phyloP scores from a whole-genome alignment of 2,113 vertebrate genomes.

The Mus spicilegus region DNA sequence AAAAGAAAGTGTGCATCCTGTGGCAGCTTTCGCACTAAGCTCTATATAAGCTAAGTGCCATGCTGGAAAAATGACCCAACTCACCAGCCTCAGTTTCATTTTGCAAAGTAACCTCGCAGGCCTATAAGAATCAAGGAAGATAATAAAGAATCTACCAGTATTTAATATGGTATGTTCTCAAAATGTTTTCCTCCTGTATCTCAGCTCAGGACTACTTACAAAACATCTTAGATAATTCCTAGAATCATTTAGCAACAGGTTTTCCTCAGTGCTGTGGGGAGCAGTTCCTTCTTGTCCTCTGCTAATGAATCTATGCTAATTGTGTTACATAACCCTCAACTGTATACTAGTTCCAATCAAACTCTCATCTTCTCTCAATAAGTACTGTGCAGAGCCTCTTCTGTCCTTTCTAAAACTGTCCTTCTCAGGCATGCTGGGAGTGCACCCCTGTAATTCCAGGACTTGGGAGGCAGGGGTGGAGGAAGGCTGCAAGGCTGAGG shows the following conservation, averaged over 20 bases:
- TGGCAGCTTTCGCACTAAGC: not conserved
- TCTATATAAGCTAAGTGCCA: conserved; percentile 8
- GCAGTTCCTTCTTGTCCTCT: conserved; percentile 33
- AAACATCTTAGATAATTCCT: conserved; percentile 38
- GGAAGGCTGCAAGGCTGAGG: not conserved
- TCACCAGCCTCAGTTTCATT: conserved; percentile 3
- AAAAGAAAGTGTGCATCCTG: not conserved
- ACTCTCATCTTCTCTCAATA: not conserved
- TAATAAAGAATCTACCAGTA: not conserved
- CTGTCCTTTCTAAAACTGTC: conserved; percentile 6
- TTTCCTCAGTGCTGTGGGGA: not conserved
- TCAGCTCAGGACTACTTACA: not conserved
- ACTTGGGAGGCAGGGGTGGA: not conserved
- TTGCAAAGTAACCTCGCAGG: conserved; percentile 40
- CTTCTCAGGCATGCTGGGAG: not conserved
- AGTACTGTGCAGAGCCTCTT: not conserved
- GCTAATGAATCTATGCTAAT: not conserved
- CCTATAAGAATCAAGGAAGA: conserved; percentile 49
- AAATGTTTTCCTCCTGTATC: not conserved
- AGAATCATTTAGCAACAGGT: not conserved
- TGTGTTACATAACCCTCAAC: not conserved
- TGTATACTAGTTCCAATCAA: not conserved
- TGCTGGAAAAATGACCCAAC: conserved; percentile 5
- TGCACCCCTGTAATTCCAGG: not conserved
- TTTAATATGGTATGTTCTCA: not conserved